Base-by-base conservation (phyloP, 2,113 vertebrate genomes). In the Esox niger region DNA sequence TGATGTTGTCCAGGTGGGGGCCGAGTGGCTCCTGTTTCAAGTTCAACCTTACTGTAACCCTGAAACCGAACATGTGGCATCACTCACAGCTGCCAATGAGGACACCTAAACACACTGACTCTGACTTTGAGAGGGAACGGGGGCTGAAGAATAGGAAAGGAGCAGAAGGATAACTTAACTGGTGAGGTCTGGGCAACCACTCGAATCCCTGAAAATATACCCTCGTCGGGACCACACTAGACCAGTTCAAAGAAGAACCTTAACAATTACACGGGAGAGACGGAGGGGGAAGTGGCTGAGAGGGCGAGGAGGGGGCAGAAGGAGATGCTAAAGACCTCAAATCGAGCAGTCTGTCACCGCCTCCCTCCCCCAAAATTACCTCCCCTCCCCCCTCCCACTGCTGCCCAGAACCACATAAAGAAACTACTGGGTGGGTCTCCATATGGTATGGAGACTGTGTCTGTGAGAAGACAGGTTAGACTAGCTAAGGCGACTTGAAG, bases 351-450 rank as follows among this genome's bases (percentile, higher is more conserved):
- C 1, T 78, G 60, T 76, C 11, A 75, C 76, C 69, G 75, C 76
- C 71, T 82, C 31, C 13, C 8, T 30, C 49, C 60, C 17, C 54
- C 33, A 4, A 54, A 54, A 54, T 35, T 1, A 63, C 27, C 74
- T 69, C 35, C 52, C 30, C 23, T 67, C 7, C 33, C 38, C 58
- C 8, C 5, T 35, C 59, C 64, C 15, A 5, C n/a, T n/a, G 46
- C 35, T 69, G 52, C 58, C 79, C 76, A 9, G 57, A 79, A 74
- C 88, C 86, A 87, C 87, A 83, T 88, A 57, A 90, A 88, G 87
- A 74, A 55, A 63, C 68, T 20, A 57, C 73, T 83, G 84, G 84
- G 62, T 84, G 82, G 82, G 83, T 70, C 81, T 75, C 78, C 82
- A 87, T 84, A 81, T 83, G 85, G 77, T 80, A 71, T 71, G 60